phyloP scores from a whole-genome alignment of 2,113 vertebrate genomes.

The Polypterus senegalus region DNA sequence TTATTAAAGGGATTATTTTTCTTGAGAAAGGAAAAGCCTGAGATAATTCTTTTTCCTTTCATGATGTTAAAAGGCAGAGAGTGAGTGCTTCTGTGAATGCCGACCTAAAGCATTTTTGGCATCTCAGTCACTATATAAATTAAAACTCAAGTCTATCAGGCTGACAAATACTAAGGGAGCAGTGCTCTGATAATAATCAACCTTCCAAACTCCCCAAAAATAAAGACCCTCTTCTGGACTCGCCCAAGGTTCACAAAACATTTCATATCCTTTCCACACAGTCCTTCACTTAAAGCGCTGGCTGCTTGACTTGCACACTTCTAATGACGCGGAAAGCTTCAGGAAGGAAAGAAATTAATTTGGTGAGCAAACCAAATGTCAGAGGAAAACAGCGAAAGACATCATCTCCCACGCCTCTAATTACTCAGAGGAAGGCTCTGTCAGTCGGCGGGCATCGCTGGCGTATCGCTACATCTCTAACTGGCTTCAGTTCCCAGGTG shows the following conservation, averaged over 20 bases:
- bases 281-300: constrained; percentile 5
- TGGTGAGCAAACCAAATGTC: constrained; percentile 42
- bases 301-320: constrained; percentile 29
- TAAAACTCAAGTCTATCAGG: no score
- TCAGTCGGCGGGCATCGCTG: constrained; percentile 22
- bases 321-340: constrained; percentile 32
- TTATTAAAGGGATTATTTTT: no score
- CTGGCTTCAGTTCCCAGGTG: background rate
- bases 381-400: constrained; percentile 45
- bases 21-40: no score
- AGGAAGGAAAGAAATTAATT: constrained; percentile 43
- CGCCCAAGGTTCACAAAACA: background rate
- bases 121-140: no score
- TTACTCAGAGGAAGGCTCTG: constrained; percentile 29
- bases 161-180: background rate
- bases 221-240: background rate
- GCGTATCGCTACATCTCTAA: no score
- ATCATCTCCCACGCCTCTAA: constrained; percentile 24
- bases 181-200: background rate
- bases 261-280: background rate
- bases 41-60: no score
- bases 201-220: background rate
- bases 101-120: no score
- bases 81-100: no score
- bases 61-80: no score